These are phyloP conservation scores for Enoplosus armatus DNA, from an alignment of 2,797 vertebrate genomes.

Conservation along the genomic window DNA sequence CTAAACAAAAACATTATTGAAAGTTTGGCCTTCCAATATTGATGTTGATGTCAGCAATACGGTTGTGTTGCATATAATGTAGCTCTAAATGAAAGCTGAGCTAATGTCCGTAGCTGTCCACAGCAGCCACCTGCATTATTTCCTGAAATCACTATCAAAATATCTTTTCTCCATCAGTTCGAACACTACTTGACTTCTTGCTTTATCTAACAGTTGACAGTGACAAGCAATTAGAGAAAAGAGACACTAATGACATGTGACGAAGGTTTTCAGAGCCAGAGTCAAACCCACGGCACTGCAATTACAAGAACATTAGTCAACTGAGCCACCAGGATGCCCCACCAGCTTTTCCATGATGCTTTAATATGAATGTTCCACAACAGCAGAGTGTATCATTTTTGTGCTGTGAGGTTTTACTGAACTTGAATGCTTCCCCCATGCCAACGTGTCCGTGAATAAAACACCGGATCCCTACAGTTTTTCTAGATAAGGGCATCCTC, in stretches of 20 bases:
- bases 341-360: constrained; percentile 14
- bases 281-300: constrained; percentile 31
- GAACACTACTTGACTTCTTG: constrained; percentile 6
- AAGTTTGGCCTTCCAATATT: neutral
- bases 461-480: neutral
- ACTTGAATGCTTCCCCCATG: neutral
- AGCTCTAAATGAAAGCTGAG: neutral
- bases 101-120: neutral
- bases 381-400: constrained; percentile 1
- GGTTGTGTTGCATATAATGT: neutral
- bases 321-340: constrained; percentile 20
- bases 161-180: constrained; percentile 10
- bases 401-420: constrained; percentile 2
- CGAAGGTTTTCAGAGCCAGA: constrained; percentile 36
- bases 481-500: constrained; percentile 7
- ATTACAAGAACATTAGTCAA: constrained; percentile 36
- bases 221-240: constrained; percentile 36
- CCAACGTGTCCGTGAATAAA: constrained; percentile 11
- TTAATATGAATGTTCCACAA: constrained; percentile 11
- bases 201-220: constrained; percentile 36
- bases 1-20: neutral
- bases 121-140: neutral
- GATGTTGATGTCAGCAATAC: neutral
- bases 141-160: neutral
- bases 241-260: constrained; percentile 17